Conservation (phyloP, 1,140 invertebrate genomes). For the Pogonognathellus flavescens region DNA sequence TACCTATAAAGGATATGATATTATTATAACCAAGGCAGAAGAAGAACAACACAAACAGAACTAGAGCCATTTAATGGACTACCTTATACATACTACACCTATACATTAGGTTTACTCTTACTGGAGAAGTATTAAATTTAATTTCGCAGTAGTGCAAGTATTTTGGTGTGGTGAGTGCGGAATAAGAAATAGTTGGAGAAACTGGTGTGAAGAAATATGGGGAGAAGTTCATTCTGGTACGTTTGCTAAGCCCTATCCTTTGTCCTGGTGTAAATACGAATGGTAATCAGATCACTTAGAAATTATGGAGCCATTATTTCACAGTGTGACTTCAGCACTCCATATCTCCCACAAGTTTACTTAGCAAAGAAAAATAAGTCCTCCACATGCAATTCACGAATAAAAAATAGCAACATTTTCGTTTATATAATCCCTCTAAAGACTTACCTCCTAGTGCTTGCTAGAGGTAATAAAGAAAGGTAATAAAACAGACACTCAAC, state of each 20-base stretch:
- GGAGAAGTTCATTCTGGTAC: neutral
- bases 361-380: neutral
- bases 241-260: neutral
- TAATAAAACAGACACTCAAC: constrained; percentile 2
- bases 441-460: neutral
- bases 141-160: neutral
- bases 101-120: too few species aligned
- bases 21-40: too few species aligned
- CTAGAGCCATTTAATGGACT: too few species aligned
- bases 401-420: neutral
- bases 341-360: neutral
- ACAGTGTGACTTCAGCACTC: neutral
- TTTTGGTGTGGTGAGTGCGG: neutral
- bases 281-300: neutral
- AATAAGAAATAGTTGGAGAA: neutral
- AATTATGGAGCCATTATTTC: neutral
- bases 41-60: too few species aligned
- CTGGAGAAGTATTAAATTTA: neutral
- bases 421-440: neutral
- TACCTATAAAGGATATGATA: too few species aligned
- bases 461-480: neutral
- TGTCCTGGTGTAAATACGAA: neutral
- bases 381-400: neutral
- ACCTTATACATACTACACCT: too few species aligned
- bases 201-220: neutral